Percentiles rank a stretch among this genome's conserved stretches.
phyloP scores from a whole-genome alignment of 2,113 vertebrate species.

The Ageneiosus marmoratus region DNA sequence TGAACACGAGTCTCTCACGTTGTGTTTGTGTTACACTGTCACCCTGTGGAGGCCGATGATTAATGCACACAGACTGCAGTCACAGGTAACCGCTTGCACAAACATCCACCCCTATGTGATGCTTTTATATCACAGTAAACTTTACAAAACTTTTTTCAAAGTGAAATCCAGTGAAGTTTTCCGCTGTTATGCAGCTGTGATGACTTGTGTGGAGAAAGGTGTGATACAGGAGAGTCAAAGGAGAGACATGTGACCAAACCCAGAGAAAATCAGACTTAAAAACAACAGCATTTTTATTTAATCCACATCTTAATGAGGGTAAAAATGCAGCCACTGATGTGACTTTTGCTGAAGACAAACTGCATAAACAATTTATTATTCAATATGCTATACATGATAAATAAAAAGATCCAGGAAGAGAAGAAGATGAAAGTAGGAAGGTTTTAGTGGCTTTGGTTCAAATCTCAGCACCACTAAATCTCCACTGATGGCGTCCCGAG shows the following conservation, averaged over 20 bases:
- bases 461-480: not conserved
- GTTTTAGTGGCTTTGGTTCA: not conserved
- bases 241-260: not conserved
- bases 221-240: not conserved
- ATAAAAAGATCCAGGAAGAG: not conserved
- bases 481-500: not conserved
- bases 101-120: not conserved
- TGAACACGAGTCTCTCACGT: not conserved
- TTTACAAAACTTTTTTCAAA: too few species aligned
- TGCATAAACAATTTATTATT: not conserved
- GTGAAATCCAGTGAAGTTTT: too few species aligned
- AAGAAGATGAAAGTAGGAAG: not conserved
- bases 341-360: not conserved
- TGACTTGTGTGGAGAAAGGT: not conserved
- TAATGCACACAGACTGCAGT: constrained; percentile 19
- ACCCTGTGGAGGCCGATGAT: constrained; percentile 61
- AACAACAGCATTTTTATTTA: not conserved
- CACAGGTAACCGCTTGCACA: not conserved
- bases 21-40: constrained; percentile 65
- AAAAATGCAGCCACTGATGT: not conserved
- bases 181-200: not conserved
- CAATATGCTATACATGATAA: not conserved
- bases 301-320: not conserved
- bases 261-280: not conserved
- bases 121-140: too few species aligned